Evolutionary conservation across 2,113 vertebrate genomes (phyloP).

Genomic region (Panthera tigris): DNA sequence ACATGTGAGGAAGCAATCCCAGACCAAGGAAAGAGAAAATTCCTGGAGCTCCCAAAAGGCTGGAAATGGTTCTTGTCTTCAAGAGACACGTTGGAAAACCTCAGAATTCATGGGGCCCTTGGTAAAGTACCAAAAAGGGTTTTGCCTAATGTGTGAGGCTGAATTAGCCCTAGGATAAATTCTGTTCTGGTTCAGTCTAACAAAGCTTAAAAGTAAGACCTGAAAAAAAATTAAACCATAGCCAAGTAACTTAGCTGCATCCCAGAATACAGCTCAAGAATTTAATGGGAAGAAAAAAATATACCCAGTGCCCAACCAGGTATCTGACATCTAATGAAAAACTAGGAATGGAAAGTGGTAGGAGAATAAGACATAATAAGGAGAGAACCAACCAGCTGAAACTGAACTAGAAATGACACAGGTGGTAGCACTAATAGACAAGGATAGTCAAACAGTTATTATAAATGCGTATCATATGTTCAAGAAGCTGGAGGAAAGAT

Average conservation of each 20-base stretch:
- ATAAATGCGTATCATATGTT: not conserved
- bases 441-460: not conserved
- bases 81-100: not conserved
- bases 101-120: not conserved
- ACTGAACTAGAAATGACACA: not conserved
- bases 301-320: not conserved
- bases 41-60: not conserved
- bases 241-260: constrained; percentile 21
- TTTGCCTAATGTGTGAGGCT: constrained; percentile 31
- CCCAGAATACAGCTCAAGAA: constrained; percentile 25
- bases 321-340: constrained; percentile 1
- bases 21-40: not conserved
- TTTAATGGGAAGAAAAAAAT: not conserved
- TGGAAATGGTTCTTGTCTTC: constrained; percentile 3
- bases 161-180: constrained; percentile 4
- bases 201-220: constrained; percentile 45
- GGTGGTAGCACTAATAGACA: not conserved
- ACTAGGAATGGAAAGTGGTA: not conserved
- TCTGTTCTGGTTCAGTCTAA: constrained; percentile 10
- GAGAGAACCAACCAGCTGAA: constrained; percentile 9
- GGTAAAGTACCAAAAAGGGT: not conserved
- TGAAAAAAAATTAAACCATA: constrained; percentile 4
- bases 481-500: not conserved
- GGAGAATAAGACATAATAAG: not conserved
- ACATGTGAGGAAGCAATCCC: not conserved